Evolutionary conservation across 1,140 invertebrate genomes (phyloP), one percentile per base, ranked within the genome.

Genomic region (Triops cancriformis): DNA sequence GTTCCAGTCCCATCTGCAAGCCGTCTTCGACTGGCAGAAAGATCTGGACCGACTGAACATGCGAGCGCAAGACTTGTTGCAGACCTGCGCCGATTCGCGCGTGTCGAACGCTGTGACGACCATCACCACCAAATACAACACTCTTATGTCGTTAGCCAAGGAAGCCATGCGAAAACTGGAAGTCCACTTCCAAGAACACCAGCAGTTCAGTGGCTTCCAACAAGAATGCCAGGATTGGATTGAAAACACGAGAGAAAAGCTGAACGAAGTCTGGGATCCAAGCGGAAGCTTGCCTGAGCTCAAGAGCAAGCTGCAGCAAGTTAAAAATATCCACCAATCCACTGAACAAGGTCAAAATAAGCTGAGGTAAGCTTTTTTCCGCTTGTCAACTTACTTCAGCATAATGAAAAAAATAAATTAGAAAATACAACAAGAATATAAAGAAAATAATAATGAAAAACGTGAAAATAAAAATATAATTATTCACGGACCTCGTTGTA

Each of bases 61-160:
- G 87, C 92, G 91, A 82, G 95, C 95, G 12, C 95, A 97, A 84
- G 90, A 91, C 51, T 86, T 98, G 23, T 83, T 97, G 11, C 94
- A 97, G 85, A 96, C 94, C 0, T 97, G 95, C 83, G 91, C 94
- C 26, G 95, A 98, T 83, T 96, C 95, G 0, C 88, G 95, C 80
- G 91, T 98, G 45, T 96, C 95, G 12, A 97, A 97, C 85, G 93
- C 93, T 11, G 92, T 98, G 42, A 97, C 95, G 42, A 94, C 97
- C 83, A 85, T 98, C 18, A 94, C 95, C 0, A 96, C 94, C 1
- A 96, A 96, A 84, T 98, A 98, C 81, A 97, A 97, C 83, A 91
- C 94, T 0, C 85, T 98, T n/a, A 84, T 97, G 26, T 94, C 94
- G 0, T 83, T 95, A 23, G 93, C 95, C 12, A 98, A 98, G 86